Percentiles rank a stretch among this genome's conserved stretches.
These are phyloP conservation scores for Cephus rjabovi DNA, from an alignment of 2,888 invertebrate genomes.

Conservation along the genomic window DNA sequence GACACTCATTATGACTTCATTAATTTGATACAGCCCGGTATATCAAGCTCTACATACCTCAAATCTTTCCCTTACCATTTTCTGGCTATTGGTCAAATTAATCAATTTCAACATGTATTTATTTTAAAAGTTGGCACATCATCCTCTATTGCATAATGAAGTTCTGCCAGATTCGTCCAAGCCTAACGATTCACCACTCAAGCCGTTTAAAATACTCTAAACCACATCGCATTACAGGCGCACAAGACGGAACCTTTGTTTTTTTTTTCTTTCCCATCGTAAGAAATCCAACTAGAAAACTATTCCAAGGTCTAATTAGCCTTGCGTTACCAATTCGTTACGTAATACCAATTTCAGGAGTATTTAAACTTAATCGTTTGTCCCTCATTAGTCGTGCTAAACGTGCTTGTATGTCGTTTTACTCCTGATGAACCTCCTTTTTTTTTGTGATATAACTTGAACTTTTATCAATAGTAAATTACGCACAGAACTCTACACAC, in stretches of 20 bases:
- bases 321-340: background rate
- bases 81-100: slow-evolving; percentile 12
- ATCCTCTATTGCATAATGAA: slow-evolving; percentile 28
- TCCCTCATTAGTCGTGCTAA: background rate
- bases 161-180: slow-evolving; percentile 9
- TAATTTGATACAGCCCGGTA: background rate
- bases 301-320: background rate
- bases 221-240: background rate
- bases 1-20: background rate
- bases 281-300: background rate
- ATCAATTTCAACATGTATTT: slow-evolving; percentile 32
- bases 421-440: background rate
- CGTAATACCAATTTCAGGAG: background rate
- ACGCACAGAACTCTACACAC: background rate
- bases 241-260: background rate
- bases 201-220: background rate
- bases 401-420: background rate
- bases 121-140: slow-evolving; percentile 34
- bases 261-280: background rate
- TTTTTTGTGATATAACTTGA: background rate
- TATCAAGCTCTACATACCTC: background rate
- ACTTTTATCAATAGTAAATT: background rate
- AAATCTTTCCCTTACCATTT: background rate
- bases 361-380: background rate
- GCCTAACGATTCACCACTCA: background rate